Conservation (phyloP, 2,797 vertebrate genomes). For the Lacerta viridis region DNA sequence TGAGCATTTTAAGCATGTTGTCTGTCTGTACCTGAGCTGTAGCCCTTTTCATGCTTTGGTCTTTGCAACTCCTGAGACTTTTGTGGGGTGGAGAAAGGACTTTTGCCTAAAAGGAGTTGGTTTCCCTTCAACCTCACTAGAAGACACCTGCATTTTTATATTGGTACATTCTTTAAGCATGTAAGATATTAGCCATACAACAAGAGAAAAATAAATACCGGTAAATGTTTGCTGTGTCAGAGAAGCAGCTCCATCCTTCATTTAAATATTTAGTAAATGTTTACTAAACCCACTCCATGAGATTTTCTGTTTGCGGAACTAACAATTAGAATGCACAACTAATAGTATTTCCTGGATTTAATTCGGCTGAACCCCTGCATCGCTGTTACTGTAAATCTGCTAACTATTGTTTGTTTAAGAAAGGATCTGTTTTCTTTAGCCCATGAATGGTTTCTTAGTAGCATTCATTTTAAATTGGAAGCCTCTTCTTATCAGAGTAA, state of each 20-base stretch:
- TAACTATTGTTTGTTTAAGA: slow-evolving; percentile 18
- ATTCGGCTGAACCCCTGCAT: neutral
- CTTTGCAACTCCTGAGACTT: neutral
- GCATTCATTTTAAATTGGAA: slow-evolving; percentile 6
- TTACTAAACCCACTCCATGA: neutral
- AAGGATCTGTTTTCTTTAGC: slow-evolving; percentile 38
- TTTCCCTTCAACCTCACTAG: neutral
- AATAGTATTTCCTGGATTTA: slow-evolving; percentile 11
- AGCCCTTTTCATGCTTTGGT: neutral
- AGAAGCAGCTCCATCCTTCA: neutral
- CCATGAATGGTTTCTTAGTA: neutral
- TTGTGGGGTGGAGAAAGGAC: neutral
- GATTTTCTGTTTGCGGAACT: neutral
- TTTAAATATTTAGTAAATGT: slow-evolving; percentile 27
- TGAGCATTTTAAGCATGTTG: no score
- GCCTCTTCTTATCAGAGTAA: slow-evolving; percentile 31
- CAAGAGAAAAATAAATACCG: neutral
- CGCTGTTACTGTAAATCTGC: slow-evolving; percentile 15
- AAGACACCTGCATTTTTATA: neutral
- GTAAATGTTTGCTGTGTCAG: neutral
- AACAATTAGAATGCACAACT: neutral
- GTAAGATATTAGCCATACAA: neutral
- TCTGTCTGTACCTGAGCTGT: no score
- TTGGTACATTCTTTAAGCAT: neutral
- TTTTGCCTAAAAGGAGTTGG: neutral